A percentile compares a stretch with the other conserved stretches of the same genome.
These are phyloP conservation scores for Nyctibius grandis DNA, from an alignment of 2,797 vertebrate species.

Conservation along the genomic window DNA sequence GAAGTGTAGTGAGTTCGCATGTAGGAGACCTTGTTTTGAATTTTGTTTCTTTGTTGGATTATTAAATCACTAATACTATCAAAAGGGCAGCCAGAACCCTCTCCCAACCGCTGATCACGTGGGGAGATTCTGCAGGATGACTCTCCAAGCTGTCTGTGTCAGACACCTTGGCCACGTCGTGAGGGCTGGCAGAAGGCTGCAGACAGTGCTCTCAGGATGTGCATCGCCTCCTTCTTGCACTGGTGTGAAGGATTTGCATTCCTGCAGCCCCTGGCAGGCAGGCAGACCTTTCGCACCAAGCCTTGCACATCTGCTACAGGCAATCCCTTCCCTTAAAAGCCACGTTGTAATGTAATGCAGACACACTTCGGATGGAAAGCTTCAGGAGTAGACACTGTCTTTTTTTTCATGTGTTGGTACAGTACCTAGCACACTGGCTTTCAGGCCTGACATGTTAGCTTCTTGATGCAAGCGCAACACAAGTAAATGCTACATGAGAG, in stretches of 20 bases:
- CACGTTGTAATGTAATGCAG: neutral
- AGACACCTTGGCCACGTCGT: rapidly evolving
- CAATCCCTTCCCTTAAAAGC: neutral
- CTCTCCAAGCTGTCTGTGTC: rapidly evolving
- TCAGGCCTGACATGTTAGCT: neutral
- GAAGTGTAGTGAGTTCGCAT: conserved; percentile 29
- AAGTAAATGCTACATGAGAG: neutral
- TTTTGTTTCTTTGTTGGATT: neutral
- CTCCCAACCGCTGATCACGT: rapidly evolving
- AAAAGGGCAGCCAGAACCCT: neutral
- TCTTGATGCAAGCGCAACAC: neutral
- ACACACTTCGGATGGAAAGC: neutral
- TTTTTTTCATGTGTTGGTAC: neutral
- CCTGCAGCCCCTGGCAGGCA: neutral
- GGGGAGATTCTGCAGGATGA: neutral
- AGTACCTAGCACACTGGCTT: neutral
- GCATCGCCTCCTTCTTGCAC: neutral
- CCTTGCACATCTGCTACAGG: neutral
- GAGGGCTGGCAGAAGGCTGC: neutral
- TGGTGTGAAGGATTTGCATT: neutral
- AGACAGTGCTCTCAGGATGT: neutral
- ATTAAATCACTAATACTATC: neutral
- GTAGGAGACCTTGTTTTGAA: neutral
- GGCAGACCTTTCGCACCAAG: neutral
- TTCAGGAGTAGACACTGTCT: neutral